Conservation (phyloP, 1,140 invertebrate species). For the Elymnias hypermnestra region DNA sequence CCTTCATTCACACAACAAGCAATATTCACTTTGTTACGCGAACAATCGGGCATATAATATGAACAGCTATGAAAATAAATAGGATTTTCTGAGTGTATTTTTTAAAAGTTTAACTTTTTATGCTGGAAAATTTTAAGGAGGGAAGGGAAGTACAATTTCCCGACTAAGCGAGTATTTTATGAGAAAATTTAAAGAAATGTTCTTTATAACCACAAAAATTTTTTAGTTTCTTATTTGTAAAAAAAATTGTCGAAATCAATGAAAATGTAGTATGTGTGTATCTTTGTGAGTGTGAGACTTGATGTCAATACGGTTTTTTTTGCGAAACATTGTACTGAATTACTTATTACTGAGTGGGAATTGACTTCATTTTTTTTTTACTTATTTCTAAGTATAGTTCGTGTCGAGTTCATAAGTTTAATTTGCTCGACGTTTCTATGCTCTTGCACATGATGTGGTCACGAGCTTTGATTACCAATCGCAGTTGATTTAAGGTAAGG, state of each 20-base stretch:
- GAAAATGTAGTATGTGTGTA: too few species aligned
- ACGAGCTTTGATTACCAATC: constrained; percentile 17
- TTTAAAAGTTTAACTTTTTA: too few species aligned
- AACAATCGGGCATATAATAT: constrained; percentile 47
- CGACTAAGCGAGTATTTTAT: too few species aligned
- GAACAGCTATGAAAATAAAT: constrained; percentile 60
- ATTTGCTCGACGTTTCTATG: constrained; percentile 19
- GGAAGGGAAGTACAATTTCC: too few species aligned
- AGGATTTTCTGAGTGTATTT: constrained; percentile 29
- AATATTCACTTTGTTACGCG: constrained; percentile 48
- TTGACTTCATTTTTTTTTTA: not conserved
- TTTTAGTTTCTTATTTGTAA: too few species aligned
- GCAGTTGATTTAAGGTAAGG: constrained; percentile 14
- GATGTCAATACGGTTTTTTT: too few species aligned
- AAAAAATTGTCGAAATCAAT: too few species aligned
- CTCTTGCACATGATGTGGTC: constrained; percentile 18
- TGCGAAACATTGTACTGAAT: too few species aligned
- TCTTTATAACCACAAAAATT: too few species aligned
- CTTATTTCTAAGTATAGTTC: not conserved
- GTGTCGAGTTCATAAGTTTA: constrained; percentile 17
- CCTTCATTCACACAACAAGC: constrained; percentile 53
- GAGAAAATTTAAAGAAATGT: too few species aligned
- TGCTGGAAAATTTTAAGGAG: too few species aligned
- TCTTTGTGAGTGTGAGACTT: too few species aligned
- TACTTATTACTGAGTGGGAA: not conserved